Base-by-base conservation (phyloP, 2,797 vertebrate genomes). In the Gymnocypris eckloni region DNA sequence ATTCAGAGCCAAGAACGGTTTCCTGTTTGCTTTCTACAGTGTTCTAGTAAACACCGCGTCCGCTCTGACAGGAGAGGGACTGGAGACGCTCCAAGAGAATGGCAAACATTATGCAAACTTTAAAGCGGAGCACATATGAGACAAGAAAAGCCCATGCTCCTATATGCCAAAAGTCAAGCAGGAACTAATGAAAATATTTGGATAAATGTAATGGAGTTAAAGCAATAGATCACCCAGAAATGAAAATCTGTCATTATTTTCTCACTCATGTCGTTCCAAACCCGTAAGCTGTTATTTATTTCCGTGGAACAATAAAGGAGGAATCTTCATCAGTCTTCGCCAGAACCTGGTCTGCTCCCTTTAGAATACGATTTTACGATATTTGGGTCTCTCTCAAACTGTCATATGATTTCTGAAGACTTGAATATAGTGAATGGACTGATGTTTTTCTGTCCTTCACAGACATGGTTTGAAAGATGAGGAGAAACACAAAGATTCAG, bases 1-100 rank as follows among this genome's bases (percentile, higher is more conserved):
- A 87, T 84, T 84, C 79, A 84, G 52, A 88, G 84, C 83, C 86
- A 89, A 86, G 88, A 85, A 83, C 76, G 84, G 43, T 81, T 91
- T 89, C 83, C 87, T 89, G 91, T 90, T 90, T 91, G 86, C 82
- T 81, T 90, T 88, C 78, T 45, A 84, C 85, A 72, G 83, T 87
- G 67, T 82, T 88, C 86, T 81, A 75, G 85, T 88, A 89, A 91
- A 87, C 86, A 88, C 52, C 70, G 81, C 25, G 70, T 83, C 82
- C 67, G 70, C 67, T 67, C 87, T 59, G 82, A 82, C 81, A 72
- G 45, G 79, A 77, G 56, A 66, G 28, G 61, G 83, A 12, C 73
- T 89, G 80, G 75, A 86, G 50, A 79, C 54, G 48, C 33, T 81
- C 86, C 86, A 82, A 82, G 64, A 28, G 73, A 87, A 75, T 20